Conservation (phyloP, 2,113 vertebrate genomes). For the Tupaia tana region DNA sequence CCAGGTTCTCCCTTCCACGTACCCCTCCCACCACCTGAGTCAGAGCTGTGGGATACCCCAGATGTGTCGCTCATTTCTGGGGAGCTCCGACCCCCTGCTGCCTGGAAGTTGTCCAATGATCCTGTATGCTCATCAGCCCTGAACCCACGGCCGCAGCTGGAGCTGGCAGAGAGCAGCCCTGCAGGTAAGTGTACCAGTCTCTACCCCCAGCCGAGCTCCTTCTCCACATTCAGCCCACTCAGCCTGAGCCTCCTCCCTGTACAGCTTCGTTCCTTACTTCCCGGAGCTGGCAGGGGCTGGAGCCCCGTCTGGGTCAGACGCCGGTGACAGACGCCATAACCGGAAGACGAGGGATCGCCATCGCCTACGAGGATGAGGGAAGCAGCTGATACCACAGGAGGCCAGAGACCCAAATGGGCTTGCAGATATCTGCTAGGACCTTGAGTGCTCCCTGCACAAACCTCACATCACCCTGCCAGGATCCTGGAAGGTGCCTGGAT, state of each 20-base stretch:
- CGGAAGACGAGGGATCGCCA: slow-evolving; percentile 95
- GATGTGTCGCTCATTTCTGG: slow-evolving; percentile 96
- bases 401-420: not conserved
- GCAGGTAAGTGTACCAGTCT: slow-evolving; percentile 87
- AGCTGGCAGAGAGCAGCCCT: slow-evolving; percentile 88
- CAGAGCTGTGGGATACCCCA: slow-evolving; percentile 74
- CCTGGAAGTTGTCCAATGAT: slow-evolving; percentile 18
- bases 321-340: slow-evolving; percentile 89
- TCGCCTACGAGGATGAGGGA: slow-evolving; percentile 95
- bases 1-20: slow-evolving; percentile 91
- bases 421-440: not conserved
- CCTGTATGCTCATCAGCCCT: slow-evolving; percentile 80
- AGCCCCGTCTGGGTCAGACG: slow-evolving; percentile 92
- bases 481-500: not conserved
- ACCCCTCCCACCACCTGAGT: slow-evolving; percentile 83
- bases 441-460: not conserved
- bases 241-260: slow-evolving; percentile 32
- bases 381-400: slow-evolving; percentile 45
- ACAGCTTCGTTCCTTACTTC: slow-evolving; percentile 93
- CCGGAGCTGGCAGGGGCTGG: slow-evolving; percentile 95
- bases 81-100: slow-evolving; percentile 83
- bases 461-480: not conserved
- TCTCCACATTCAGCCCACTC: not conserved
- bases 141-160: slow-evolving; percentile 88
- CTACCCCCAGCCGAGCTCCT: not conserved